Conservation (phyloP, 2,797 vertebrate genomes). For the Salarias fasciatus region DNA sequence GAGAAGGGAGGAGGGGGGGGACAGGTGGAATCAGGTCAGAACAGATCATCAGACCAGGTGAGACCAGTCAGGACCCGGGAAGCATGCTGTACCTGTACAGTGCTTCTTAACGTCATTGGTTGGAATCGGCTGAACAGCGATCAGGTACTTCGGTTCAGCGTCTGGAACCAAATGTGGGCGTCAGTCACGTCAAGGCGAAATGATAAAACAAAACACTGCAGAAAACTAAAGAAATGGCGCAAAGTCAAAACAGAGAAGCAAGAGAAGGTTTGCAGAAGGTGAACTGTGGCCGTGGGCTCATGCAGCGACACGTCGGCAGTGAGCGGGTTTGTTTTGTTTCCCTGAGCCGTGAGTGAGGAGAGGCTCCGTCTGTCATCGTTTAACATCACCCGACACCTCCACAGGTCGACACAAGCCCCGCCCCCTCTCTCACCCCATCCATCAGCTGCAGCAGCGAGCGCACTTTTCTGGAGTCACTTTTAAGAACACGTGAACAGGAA, state of each 20-base stretch:
- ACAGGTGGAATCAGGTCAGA: conserved; percentile 19
- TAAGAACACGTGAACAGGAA: too few species aligned
- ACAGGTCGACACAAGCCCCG: conserved; percentile 29
- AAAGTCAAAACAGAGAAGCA: too few species aligned
- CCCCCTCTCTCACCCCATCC: conserved; percentile 20
- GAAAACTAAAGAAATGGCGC: too few species aligned
- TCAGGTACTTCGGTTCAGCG: conserved; percentile 93
- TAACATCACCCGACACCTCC: neutral
- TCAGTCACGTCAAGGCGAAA: too few species aligned
- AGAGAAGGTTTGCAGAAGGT: too few species aligned
- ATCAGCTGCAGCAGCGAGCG: conserved; percentile 9
- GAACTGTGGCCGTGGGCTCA: too few species aligned
- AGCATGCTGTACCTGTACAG: conserved; percentile 75
- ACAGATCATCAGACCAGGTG: conserved; percentile 6
- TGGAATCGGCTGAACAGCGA: conserved; percentile 90
- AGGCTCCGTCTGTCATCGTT: neutral
- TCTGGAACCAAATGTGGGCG: conserved; percentile 78
- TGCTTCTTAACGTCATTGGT: conserved; percentile 80
- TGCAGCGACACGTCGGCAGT: too few species aligned
- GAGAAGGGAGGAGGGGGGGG: neutral
- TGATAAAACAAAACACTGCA: too few species aligned
- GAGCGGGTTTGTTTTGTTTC: too few species aligned
- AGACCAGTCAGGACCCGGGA: neutral
- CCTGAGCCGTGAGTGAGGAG: too few species aligned
- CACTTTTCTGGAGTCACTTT: too few species aligned